Base-by-base conservation (phyloP, 1,140 invertebrate genomes). In the Aphelenchoides besseyi region DNA sequence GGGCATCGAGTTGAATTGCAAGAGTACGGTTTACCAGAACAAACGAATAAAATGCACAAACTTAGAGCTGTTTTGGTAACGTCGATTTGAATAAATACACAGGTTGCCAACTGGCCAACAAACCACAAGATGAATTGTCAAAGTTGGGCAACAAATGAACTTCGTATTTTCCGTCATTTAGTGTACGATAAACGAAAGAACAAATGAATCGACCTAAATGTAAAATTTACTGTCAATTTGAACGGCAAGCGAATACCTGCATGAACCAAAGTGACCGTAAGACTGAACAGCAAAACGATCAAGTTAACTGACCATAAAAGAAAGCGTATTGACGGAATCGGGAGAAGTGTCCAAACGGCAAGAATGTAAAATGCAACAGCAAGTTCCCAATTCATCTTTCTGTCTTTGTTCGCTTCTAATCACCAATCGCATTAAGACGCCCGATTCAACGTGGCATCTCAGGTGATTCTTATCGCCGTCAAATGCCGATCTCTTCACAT, bases 131-230 rank as follows among this genome's bases (percentile, higher is more conserved):
- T 33, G 55, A 33, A 33, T 59, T 5, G 55, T 59, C 55, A 8
- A 59, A 18, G 18, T 59, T 59, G 5, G 55, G 55, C 55, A 59
- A 23, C 18, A 59, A 33, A 59, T 33, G 55, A 33, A 59, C 5
- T 59, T 59, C 55, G 18, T 8, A 18, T 28, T 33, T 5, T 28
- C 55, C 55, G 5, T 33, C 18, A 23, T 5, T 59, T 23, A 48
- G 41, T 23, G 23, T 16, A 23, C 41, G 41, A 48, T 48, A 48
- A 23, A 23, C 41, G 41, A 48, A 48, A 23, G 41, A 48, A 23
- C 41, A 48, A 23, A 48, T 12, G 23, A 23, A 12, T 12, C 41
- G 41, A 23, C 41, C 41, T 48, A 23, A 48, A 48, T 48, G 55
- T 23, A 5, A 59, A 5, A 8, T 41, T 41, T 41, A 5, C 37